Evolutionary conservation across 2,113 vertebrate genomes (phyloP), one percentile per base, ranked within the genome.

Genomic region (Paramisgurnus dabryanus): DNA sequence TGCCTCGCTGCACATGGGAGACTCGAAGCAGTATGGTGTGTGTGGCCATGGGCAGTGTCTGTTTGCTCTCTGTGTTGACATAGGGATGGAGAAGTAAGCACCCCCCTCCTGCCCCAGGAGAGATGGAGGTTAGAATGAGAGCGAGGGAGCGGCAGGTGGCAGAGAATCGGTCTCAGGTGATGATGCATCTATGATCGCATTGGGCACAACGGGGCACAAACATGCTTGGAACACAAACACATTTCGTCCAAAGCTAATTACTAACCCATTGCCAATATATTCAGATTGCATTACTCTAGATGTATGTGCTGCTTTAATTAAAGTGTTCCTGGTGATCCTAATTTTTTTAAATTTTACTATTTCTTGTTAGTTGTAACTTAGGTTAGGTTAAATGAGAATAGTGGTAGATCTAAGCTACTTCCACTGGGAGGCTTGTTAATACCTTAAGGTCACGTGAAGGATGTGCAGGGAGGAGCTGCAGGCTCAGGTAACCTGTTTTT

Each of bases 401-500:
- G 12, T 12, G 22, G 22, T 72, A 53, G 34, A 41, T 40, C 12
- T 13, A 17, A 17, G 15, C 2, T 61, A 34, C 86, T 84, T 85
- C 77, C 70, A 69, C 45, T 80, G 78, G 86, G 83, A 85, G 88
- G 83, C 86, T 86, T 67, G 43, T 27, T 50, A 6, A 71, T 66
- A 22, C 53, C 64, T 39, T 66, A 45, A 43, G 17, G 47, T 66
- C 65, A 75, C 41, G 34, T 81, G 80, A 76, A 65, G 71, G 84
- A 85, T 79, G 85, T 88, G 85, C 84, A 87, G 87, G 66, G 63
- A 78, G 78, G 72, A 82, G 86, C 80, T 85, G 81, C 67, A 53
- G 84, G 87, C 87, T 90, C 91, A 88, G 90, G 90, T 91, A 88
- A 92, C 90, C 77, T 88, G 86, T 90, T 90, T 88, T 87, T 90